These are phyloP conservation scores for Sarcophaga variegata DNA, from an alignment of 2,888 invertebrate species.

Conservation along the genomic window DNA sequence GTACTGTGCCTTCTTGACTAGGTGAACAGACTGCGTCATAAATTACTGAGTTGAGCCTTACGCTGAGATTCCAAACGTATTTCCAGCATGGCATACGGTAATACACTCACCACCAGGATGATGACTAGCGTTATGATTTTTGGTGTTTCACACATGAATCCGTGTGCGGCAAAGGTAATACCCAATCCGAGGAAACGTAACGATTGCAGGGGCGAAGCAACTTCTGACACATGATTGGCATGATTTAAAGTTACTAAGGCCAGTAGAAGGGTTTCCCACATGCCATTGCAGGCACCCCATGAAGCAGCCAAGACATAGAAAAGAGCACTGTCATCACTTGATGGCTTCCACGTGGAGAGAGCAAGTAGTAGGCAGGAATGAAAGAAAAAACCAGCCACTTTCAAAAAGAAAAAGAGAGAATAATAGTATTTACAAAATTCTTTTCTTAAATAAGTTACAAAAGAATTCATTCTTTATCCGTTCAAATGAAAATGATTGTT, in stretches of 20 bases:
- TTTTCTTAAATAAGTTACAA: too few relatives aligned
- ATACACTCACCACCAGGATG: slow-evolving; percentile 79
- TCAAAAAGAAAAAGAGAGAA: slow-evolving; percentile 1
- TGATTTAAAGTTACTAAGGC: slow-evolving; percentile 81
- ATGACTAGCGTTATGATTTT: slow-evolving; percentile 81
- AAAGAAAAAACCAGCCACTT: slow-evolving; percentile 90
- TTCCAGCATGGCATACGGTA: slow-evolving; percentile 81
- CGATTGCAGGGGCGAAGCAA: slow-evolving; percentile 83
- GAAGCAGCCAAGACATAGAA: slow-evolving; percentile 92
- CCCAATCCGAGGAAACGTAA: slow-evolving; percentile 85
- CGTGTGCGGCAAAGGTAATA: slow-evolving; percentile 85
- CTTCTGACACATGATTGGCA: slow-evolving; percentile 80
- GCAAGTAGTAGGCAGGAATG: slow-evolving; percentile 90
- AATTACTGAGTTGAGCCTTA: slow-evolving; percentile 78
- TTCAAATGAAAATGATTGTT: too few relatives aligned
- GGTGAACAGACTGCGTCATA: slow-evolving; percentile 81
- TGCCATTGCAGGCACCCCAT: slow-evolving; percentile 93
- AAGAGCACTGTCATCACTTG: slow-evolving; percentile 90
- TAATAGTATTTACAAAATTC: not conserved
- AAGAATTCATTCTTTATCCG: too few relatives aligned
- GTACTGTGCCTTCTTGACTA: slow-evolving; percentile 78
- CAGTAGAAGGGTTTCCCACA: slow-evolving; percentile 88
- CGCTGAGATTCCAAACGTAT: slow-evolving; percentile 81
- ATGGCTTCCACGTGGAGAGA: slow-evolving; percentile 90
- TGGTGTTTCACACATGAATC: slow-evolving; percentile 83